Evolutionary conservation across 2,888 invertebrate genomes (phyloP).

Genomic region (Sinhomidia bicolor): DNA sequence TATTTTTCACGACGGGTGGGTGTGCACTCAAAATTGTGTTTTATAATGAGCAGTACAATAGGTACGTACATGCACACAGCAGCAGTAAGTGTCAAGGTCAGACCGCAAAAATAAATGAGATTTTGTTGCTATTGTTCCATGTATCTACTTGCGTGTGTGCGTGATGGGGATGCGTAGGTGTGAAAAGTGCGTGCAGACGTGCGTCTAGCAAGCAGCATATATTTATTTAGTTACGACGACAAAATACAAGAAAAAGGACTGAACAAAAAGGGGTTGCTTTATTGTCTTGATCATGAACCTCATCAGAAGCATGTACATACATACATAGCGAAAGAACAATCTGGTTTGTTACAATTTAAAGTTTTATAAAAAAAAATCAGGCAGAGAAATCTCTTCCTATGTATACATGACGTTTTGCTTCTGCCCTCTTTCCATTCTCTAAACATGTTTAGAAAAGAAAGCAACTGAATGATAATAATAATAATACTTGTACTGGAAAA

Average conservation of each 20-base stretch:
- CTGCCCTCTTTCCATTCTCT: too few relatives aligned
- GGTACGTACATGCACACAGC: background rate
- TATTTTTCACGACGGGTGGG: too few relatives aligned
- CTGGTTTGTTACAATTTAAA: conserved; percentile 36
- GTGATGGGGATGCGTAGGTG: conserved; percentile 3
- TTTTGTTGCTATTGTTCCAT: background rate
- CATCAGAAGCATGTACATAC: too few relatives aligned
- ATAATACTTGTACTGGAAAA: background rate
- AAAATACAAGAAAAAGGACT: conserved; percentile 10
- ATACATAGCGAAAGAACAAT: conserved; percentile 53
- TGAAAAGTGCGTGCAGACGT: conserved; percentile 26
- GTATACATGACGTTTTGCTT: too few relatives aligned
- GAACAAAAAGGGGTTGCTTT: conserved; percentile 13
- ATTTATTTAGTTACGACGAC: conserved; percentile 5
- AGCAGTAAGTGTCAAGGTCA: background rate
- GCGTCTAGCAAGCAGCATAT: background rate
- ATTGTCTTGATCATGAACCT: conserved; percentile 2
- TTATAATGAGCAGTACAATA: background rate
- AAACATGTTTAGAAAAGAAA: conserved; percentile 9
- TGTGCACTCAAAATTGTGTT: background rate
- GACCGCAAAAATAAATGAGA: conserved; percentile 54
- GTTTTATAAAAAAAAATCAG: too few relatives aligned
- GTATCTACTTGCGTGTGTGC: background rate
- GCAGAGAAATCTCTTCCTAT: background rate
- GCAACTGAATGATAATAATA: background rate